Evolutionary conservation across 2,797 vertebrate genomes (phyloP).

Genomic region (Cryptoprocta ferox): DNA sequence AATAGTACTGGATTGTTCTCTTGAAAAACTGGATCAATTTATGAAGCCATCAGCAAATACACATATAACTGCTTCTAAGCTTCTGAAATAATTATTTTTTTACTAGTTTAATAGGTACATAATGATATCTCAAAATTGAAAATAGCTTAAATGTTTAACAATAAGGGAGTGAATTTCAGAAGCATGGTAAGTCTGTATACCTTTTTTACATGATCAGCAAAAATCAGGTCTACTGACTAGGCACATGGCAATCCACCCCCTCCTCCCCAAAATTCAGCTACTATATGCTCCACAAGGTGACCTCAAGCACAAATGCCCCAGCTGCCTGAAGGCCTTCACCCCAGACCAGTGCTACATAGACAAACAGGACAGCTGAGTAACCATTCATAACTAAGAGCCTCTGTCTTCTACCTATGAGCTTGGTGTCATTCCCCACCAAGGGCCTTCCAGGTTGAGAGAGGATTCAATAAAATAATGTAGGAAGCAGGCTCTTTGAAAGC

Average conservation of each 20-base stretch:
- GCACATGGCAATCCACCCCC: background rate
- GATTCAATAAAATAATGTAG: background rate
- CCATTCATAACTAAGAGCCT: background rate
- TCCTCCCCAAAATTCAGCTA: background rate
- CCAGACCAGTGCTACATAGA: background rate
- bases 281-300: background rate
- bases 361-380: background rate
- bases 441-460: background rate
- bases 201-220: background rate
- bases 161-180: constrained; percentile 14
- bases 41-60: background rate
- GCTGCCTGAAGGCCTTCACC: background rate
- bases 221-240: background rate
- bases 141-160: background rate
- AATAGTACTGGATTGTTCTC: constrained; percentile 16
- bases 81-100: constrained; percentile 57
- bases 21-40: constrained; percentile 21
- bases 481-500: background rate
- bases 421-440: background rate
- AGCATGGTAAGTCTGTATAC: background rate
- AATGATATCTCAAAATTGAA: constrained; percentile 27
- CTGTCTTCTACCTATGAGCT: background rate
- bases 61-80: background rate
- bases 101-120: background rate
- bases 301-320: background rate